A percentile compares a stretch with the other conserved stretches of the same genome.
phyloP scores from a whole-genome alignment of 2,888 invertebrate genomes.

The Drosophila sordidula region DNA sequence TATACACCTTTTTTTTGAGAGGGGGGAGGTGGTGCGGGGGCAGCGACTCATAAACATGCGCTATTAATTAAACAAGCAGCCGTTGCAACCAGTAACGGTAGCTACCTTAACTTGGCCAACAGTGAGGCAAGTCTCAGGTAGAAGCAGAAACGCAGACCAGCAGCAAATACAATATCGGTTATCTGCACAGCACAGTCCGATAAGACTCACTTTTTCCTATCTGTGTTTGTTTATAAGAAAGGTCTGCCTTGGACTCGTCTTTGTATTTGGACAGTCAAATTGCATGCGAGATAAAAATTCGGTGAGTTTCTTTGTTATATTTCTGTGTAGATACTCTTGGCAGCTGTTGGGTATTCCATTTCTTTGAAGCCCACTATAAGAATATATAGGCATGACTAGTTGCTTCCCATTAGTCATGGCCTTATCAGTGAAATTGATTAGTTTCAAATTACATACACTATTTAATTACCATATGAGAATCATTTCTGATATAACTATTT shows the following conservation, averaged over 20 bases:
- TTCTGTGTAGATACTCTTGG: background rate
- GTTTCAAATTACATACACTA: background rate
- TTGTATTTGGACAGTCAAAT: conserved; percentile 54
- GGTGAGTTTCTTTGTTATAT: conserved; percentile 6
- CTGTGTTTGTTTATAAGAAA: conserved; percentile 29
- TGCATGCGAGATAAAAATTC: conserved; percentile 31
- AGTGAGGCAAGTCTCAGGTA: conserved; percentile 55
- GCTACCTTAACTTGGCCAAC: conserved; percentile 67
- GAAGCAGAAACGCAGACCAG: background rate
- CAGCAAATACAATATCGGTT: conserved; percentile 11
- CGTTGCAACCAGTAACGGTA: conserved; percentile 35
- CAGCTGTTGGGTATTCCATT: conserved; percentile 10
- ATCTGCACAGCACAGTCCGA: conserved; percentile 23
- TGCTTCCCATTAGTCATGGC: background rate
- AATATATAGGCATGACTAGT: background rate
- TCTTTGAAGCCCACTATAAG: too few relatives aligned
- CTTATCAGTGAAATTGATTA: background rate
- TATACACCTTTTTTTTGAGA: conserved; percentile 12
- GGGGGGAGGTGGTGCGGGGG: background rate
- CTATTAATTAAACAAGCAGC: conserved; percentile 62
- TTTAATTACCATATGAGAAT: background rate
- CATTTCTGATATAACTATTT: background rate
- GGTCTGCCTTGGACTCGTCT: conserved; percentile 48
- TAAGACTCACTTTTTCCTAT: conserved; percentile 30
- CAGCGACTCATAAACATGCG: conserved; percentile 34